Conservation (phyloP, 2,113 vertebrate genomes). For the Mormyrus lacerda region DNA sequence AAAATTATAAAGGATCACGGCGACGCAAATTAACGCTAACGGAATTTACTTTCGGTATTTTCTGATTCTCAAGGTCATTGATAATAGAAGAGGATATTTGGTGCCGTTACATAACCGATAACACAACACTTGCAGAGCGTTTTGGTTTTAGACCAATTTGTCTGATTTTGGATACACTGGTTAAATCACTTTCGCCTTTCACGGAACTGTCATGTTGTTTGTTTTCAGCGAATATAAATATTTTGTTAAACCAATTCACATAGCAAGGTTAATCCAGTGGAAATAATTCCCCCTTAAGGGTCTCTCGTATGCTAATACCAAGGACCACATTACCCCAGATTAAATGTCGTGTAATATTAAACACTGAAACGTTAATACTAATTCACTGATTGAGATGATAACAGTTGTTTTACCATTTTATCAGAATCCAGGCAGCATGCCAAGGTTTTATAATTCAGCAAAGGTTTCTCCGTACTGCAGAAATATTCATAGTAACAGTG, state of each 20-base stretch:
- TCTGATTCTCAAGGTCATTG: conserved; percentile 65
- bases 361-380: not conserved
- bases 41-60: not conserved
- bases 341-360: conserved; percentile 6
- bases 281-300: conserved; percentile 1
- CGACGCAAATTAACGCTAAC: not conserved
- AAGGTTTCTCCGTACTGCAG: not conserved
- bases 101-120: conserved; percentile 36
- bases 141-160: not conserved
- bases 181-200: not conserved
- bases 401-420: not conserved
- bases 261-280: not conserved
- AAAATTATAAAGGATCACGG: not conserved
- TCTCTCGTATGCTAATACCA: not conserved
- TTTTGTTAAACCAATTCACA: not conserved
- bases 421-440: not conserved
- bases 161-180: not conserved
- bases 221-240: not conserved
- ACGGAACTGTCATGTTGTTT: not conserved
- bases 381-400: not conserved
- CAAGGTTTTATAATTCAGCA: conserved; percentile 1
- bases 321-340: conserved; percentile 1
- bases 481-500: not conserved
- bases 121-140: conserved; percentile 9
- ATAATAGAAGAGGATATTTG: conserved; percentile 27